Base-by-base conservation (phyloP, 2,113 vertebrate species). In the Oreochromis niloticus region DNA sequence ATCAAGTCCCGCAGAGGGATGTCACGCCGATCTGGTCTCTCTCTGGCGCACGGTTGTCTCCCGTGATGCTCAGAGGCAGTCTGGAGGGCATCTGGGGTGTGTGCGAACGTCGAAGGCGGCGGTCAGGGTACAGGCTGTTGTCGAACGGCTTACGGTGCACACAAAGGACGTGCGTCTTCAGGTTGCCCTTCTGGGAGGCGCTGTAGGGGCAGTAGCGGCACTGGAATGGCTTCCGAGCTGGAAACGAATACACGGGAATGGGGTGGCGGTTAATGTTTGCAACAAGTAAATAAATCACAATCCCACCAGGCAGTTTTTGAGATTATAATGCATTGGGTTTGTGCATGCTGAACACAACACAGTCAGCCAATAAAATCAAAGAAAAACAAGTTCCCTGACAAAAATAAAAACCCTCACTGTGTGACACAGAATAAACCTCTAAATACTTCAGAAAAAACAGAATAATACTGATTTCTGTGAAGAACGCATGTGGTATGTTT, bases 61-160 rank as follows among this genome's bases (percentile, higher is more conserved):
- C 94, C 6, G 66, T n/a, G 79, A 87, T 50, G 81, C 88, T 88
- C 81, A 41, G 89, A 66, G 95, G 90, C 85, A 79, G 88, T 89
- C 86, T 89, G 82, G 94, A 88, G 80, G 87, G 43, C 85, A 87
- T 79, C 84, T 90, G 95, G 61, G 94, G 93, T 2, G 82, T 4
- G 87, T 98, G 96, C 82, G 97, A 97, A 93, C 98, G 97, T 89
- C 98, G 98, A 93, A 98, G 98, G 92, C 98, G 97, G 91, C 98
- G 98, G 94, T 99, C 98, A 0, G 98, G 98, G 89, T 99, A 99
- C 93, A 98, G 97, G 95, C 97, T 98, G 97, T 98, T 99, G 97
- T 99, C 98, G 36, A 99, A 99, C 94, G 98, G 98, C 96, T 98
- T 98, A 90, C 98, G 98, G 95, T 99, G 98, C 88, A 99, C 98